These are phyloP conservation scores for Paedocypris micromegethes DNA, from an alignment of 2,797 vertebrate genomes.

Conservation along the genomic window DNA sequence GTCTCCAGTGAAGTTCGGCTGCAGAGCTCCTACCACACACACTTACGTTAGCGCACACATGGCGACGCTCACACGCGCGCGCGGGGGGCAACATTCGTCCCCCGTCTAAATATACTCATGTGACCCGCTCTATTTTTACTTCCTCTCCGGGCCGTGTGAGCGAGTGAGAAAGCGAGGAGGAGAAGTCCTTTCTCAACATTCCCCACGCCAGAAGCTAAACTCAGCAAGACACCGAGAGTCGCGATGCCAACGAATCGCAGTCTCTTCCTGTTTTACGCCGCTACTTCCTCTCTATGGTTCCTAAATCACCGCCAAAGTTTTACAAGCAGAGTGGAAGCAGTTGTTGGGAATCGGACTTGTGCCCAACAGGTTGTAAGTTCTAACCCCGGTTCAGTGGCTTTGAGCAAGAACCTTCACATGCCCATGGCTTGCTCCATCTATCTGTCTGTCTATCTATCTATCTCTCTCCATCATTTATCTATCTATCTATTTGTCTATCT, in stretches of 20 bases:
- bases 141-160: conserved; percentile 34
- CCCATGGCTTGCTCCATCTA: too few relatives aligned
- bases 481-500: too few relatives aligned
- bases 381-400: too few relatives aligned
- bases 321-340: background rate
- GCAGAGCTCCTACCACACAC: conserved; percentile 77
- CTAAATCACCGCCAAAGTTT: background rate
- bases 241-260: background rate
- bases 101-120: conserved; percentile 67
- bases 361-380: too few relatives aligned
- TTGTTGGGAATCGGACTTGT: too few relatives aligned
- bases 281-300: conserved; percentile 14
- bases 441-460: too few relatives aligned
- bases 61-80: conserved; percentile 25
- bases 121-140: conserved; percentile 64
- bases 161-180: conserved; percentile 17
- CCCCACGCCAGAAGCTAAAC: conserved; percentile 35
- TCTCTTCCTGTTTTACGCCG: conserved; percentile 1
- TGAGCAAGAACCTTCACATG: too few relatives aligned
- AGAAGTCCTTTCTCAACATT: conserved; percentile 43
- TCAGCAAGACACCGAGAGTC: conserved; percentile 33
- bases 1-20: conserved; percentile 88
- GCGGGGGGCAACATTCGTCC: conserved; percentile 23
- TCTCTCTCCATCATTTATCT: too few relatives aligned
- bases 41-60: conserved; percentile 26